Evolutionary conservation across 53 echinoderm and acorn worm species (phyloP).

Genomic region (Luidia sarsii): DNA sequence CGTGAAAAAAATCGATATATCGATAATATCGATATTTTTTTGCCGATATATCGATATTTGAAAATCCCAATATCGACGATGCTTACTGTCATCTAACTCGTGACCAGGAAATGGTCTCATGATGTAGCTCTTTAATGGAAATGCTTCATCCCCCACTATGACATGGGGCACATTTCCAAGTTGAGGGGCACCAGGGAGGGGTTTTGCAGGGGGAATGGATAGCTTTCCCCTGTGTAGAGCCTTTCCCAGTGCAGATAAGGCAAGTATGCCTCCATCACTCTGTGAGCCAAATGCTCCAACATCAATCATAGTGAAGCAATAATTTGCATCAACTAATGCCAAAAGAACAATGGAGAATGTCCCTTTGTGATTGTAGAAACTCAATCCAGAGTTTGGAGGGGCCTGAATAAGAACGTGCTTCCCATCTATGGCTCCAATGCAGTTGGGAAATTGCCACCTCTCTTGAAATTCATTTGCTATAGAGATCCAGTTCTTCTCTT

Average conservation of each 20-base stretch:
- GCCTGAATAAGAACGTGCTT: slow-evolving; percentile 51
- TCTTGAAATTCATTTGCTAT: slow-evolving; percentile 47
- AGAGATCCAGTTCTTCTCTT: slow-evolving; percentile 37
- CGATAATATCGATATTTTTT: no score
- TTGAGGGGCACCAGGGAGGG: slow-evolving; percentile 48
- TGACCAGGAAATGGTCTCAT: slow-evolving; percentile 69
- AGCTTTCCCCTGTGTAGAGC: neutral
- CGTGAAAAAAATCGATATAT: no score
- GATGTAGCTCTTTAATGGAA: slow-evolving; percentile 54
- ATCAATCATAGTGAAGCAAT: slow-evolving; percentile 39
- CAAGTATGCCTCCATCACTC: slow-evolving; percentile 48
- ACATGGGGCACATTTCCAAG: slow-evolving; percentile 48
- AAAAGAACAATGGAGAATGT: slow-evolving; percentile 49
- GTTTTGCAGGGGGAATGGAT: slow-evolving; percentile 9
- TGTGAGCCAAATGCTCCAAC: slow-evolving; percentile 32
- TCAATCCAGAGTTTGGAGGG: slow-evolving; percentile 22
- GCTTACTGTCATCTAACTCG: slow-evolving; percentile 21
- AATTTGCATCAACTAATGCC: slow-evolving; percentile 46
- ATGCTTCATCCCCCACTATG: slow-evolving; percentile 47
- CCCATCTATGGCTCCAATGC: slow-evolving; percentile 55
- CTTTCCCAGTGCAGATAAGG: slow-evolving; percentile 16
- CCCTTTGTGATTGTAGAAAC: slow-evolving; percentile 46
- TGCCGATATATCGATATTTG: no score
- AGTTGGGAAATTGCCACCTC: slow-evolving; percentile 47
- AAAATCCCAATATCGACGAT: no score